A percentile compares a stretch with the other conserved stretches of the same genome.
Conservation (phyloP, 2,888 invertebrate genomes). For the Cynaeus angustus region DNA sequence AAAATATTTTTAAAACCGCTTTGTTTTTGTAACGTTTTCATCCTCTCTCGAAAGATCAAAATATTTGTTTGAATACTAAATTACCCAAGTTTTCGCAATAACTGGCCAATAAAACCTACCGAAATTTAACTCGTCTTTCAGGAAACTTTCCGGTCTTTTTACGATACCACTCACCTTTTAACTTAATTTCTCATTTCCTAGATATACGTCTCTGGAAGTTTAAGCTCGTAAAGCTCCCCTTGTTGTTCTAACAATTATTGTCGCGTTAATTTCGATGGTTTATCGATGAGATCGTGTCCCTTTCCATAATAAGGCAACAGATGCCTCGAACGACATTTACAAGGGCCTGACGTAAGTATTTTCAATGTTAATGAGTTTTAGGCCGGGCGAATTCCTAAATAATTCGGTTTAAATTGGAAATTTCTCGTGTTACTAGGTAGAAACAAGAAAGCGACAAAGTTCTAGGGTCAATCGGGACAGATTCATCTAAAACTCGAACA, state of each 20-base stretch:
- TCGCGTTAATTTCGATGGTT: constrained; percentile 25
- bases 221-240: constrained; percentile 2
- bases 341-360: constrained; percentile 35
- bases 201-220: background rate
- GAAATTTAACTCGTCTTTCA: background rate
- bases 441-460: constrained; percentile 22
- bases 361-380: constrained; percentile 41
- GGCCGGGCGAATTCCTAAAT: constrained; percentile 34
- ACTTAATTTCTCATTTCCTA: background rate
- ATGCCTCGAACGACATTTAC: constrained; percentile 38
- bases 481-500: background rate
- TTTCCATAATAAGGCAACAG: constrained; percentile 16
- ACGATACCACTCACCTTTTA: constrained; percentile 1
- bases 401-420: constrained; percentile 48
- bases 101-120: background rate
- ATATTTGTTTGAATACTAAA: constrained; percentile 2
- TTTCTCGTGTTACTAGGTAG: constrained; percentile 7
- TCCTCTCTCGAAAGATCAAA: background rate
- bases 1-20: background rate
- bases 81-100: background rate
- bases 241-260: constrained; percentile 12
- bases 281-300: constrained; percentile 22
- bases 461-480: constrained; percentile 2
- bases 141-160: background rate
- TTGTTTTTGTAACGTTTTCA: background rate